phyloP scores from a whole-genome alignment of 2,113 vertebrate genomes.

The Oreochromis niloticus region DNA sequence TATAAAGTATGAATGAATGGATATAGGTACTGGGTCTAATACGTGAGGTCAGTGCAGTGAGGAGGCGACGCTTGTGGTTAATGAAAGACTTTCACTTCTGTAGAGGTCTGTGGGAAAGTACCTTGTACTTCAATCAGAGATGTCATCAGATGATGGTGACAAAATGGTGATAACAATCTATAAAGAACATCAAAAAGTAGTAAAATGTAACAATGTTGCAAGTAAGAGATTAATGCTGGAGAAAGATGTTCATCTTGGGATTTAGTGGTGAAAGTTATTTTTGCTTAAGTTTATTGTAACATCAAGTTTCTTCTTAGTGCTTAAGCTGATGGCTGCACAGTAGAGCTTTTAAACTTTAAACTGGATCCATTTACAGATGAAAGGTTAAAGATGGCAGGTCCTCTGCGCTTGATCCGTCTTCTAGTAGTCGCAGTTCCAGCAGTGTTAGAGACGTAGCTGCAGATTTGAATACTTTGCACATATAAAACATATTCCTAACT shows the following conservation, averaged over 20 bases:
- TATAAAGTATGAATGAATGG: not conserved
- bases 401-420: not conserved
- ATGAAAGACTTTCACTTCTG: accelerated
- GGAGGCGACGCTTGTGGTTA: not conserved
- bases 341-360: not conserved
- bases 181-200: not conserved
- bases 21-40: not conserved
- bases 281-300: accelerated
- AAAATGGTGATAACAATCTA: not conserved
- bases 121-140: not conserved
- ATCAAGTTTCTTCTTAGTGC: not conserved
- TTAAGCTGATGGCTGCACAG: not conserved
- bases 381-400: accelerated
- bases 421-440: not conserved
- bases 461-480: not conserved
- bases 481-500: not conserved
- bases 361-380: not conserved
- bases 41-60: accelerated
- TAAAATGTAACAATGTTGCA: not conserved
- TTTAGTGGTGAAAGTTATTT: not conserved
- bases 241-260: not conserved
- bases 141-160: not conserved
- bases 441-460: not conserved
- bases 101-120: not conserved
- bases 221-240: not conserved